Evolutionary conservation across 2,888 invertebrate genomes (phyloP).

Genomic region (Panopea generosa): DNA sequence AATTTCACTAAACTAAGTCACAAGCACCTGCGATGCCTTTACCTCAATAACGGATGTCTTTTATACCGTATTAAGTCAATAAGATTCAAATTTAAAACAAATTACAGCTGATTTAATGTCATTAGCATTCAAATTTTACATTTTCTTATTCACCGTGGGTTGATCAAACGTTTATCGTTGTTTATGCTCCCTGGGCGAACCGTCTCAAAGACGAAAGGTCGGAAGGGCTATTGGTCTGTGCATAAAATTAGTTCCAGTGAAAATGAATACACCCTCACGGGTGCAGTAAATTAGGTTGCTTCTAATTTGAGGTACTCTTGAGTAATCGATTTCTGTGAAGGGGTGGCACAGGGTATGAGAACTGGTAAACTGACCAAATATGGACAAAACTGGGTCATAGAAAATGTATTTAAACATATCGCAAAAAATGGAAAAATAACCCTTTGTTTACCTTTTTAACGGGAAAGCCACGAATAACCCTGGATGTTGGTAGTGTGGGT

Average conservation of each 20-base stretch:
- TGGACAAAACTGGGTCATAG: no score
- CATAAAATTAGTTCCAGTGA: slow-evolving; percentile 37
- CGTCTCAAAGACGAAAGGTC: slow-evolving; percentile 23
- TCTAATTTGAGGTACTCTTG: no score
- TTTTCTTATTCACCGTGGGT: slow-evolving; percentile 39
- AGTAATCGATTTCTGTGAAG: no score
- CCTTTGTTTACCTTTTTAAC: no score
- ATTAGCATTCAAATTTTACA: slow-evolving; percentile 60
- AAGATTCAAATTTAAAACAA: slow-evolving; percentile 67
- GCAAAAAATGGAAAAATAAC: no score
- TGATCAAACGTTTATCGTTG: slow-evolving; percentile 47
- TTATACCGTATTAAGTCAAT: slow-evolving; percentile 61
- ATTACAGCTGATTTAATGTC: slow-evolving; percentile 62
- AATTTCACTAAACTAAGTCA: slow-evolving; percentile 34
- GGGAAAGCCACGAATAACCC: no score
- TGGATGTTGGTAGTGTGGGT: no score
- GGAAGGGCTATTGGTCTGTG: slow-evolving; percentile 22
- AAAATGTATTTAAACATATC: no score
- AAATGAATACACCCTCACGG: slow-evolving; percentile 17
- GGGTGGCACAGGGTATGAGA: no score
- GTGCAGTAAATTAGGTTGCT: slow-evolving; percentile 16
- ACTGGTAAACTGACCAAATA: no score
- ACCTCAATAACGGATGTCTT: slow-evolving; percentile 40
- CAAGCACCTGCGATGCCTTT: slow-evolving; percentile 56
- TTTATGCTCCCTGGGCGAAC: slow-evolving; percentile 33